These are phyloP conservation scores for Scaptomyza montana DNA, from an alignment of 1,140 invertebrate genomes.

Conservation along the genomic window DNA sequence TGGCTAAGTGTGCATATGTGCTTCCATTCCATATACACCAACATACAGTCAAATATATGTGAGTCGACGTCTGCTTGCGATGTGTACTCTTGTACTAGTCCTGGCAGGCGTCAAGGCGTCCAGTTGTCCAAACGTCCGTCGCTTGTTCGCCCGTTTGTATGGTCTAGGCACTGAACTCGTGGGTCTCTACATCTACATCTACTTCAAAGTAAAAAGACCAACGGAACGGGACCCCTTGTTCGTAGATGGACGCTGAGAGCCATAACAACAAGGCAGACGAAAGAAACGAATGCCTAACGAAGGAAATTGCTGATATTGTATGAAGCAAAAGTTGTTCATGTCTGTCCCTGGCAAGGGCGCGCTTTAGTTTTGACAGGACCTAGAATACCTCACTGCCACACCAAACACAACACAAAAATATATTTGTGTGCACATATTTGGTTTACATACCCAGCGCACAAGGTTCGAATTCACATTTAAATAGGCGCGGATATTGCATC, in stretches of 20 bases:
- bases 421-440: constrained; percentile 18
- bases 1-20: constrained; percentile 59
- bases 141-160: constrained; percentile 36
- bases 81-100: constrained; percentile 76
- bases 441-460: constrained; percentile 36
- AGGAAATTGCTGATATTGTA: constrained; percentile 82
- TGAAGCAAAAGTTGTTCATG: constrained; percentile 78
- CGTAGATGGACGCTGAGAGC: constrained; percentile 63
- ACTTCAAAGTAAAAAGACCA: constrained; percentile 78
- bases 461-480: constrained; percentile 32
- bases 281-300: constrained; percentile 81
- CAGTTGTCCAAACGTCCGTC: constrained; percentile 52
- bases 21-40: constrained; percentile 44
- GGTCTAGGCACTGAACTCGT: constrained; percentile 56
- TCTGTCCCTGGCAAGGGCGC: constrained; percentile 71
- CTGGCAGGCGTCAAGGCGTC: constrained; percentile 65
- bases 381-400: constrained; percentile 52
- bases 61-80: constrained; percentile 65
- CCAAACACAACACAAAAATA: constrained; percentile 16
- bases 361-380: constrained; percentile 78
- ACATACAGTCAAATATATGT: constrained; percentile 65
- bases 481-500: constrained; percentile 21
- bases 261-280: constrained; percentile 77
- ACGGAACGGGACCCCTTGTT: constrained; percentile 58
- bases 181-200: constrained; percentile 57